Evolutionary conservation across 37 sponge, comb jelly and placozoan genomes (phyloP).

Genomic region (Amphimedon queenslandica): DNA sequence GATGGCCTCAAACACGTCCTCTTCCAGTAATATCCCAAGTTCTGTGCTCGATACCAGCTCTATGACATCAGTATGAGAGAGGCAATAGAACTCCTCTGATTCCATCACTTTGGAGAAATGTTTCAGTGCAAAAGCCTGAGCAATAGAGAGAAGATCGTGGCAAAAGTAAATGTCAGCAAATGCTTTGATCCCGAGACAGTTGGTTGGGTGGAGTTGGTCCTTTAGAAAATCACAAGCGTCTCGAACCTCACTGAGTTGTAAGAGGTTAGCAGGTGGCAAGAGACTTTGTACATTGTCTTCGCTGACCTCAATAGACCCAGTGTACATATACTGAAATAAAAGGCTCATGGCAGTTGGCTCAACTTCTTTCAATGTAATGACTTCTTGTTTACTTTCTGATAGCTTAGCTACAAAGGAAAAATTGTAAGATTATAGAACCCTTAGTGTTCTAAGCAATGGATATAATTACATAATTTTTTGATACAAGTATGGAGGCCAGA

Average conservation of each 20-base stretch:
- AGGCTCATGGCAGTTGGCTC: slow-evolving; percentile 14
- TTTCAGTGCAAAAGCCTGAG: slow-evolving; percentile 27
- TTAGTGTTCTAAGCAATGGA: no score
- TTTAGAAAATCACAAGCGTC: slow-evolving; percentile 44
- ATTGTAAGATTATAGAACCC: no score
- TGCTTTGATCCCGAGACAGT: slow-evolving; percentile 60
- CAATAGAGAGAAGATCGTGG: slow-evolving; percentile 20
- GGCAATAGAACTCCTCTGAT: slow-evolving; percentile 39
- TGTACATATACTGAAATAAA: slow-evolving; percentile 54
- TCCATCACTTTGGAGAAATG: slow-evolving; percentile 37
- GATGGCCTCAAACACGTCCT: slow-evolving; percentile 43
- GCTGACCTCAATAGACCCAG: slow-evolving; percentile 23
- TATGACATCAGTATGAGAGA: slow-evolving; percentile 18
- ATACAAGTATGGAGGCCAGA: no score
- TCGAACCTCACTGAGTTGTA: slow-evolving; percentile 45
- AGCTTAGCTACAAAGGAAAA: slow-evolving; percentile 53
- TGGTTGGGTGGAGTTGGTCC: slow-evolving; percentile 42
- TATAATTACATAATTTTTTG: no score
- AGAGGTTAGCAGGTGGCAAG: slow-evolving; percentile 52
- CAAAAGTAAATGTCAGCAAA: slow-evolving; percentile 59
- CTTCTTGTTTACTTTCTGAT: slow-evolving; percentile 42
- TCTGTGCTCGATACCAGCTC: slow-evolving; percentile 24
- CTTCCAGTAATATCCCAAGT: slow-evolving; percentile 34
- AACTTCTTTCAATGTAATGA: slow-evolving; percentile 37
- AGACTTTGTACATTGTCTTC: slow-evolving; percentile 58